Percentiles rank a stretch among this genome's conserved stretches.
These are phyloP conservation scores for Protonemura montana DNA, from an alignment of 2,888 invertebrate genomes.

Conservation along the genomic window DNA sequence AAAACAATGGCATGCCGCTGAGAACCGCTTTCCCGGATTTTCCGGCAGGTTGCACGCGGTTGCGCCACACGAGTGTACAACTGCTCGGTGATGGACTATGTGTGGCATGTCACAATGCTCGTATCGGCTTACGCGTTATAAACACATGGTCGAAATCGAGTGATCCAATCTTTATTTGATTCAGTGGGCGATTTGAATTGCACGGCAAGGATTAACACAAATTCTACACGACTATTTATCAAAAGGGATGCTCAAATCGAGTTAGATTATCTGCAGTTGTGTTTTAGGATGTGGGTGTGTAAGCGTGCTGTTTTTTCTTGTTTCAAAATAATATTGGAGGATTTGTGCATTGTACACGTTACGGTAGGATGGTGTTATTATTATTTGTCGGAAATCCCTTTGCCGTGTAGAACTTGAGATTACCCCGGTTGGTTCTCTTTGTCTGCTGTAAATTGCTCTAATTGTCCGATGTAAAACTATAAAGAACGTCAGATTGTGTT, in stretches of 20 bases:
- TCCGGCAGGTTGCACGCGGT: not conserved
- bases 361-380: not conserved
- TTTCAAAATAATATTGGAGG: constrained; percentile 9
- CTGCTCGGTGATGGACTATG: not conserved
- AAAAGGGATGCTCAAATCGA: constrained; percentile 21
- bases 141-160: constrained; percentile 32
- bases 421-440: not conserved
- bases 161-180: constrained; percentile 37
- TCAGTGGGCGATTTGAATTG: constrained; percentile 27
- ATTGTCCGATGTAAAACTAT: not conserved
- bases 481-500: constrained; percentile 18
- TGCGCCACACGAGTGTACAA: not conserved
- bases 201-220: constrained; percentile 13
- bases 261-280: not conserved
- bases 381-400: not conserved
- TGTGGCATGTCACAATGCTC: constrained; percentile 34
- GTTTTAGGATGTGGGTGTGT: not conserved
- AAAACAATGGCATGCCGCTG: not conserved
- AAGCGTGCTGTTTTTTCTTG: constrained; percentile 14
- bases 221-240: constrained; percentile 20
- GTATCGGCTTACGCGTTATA: constrained; percentile 24
- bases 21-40: not conserved
- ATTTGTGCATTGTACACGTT: not conserved
- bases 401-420: constrained; percentile 7
- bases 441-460: not conserved